Base-by-base conservation (phyloP, 92 coral and sea anemone genomes). In the Desmophyllum pertusum region DNA sequence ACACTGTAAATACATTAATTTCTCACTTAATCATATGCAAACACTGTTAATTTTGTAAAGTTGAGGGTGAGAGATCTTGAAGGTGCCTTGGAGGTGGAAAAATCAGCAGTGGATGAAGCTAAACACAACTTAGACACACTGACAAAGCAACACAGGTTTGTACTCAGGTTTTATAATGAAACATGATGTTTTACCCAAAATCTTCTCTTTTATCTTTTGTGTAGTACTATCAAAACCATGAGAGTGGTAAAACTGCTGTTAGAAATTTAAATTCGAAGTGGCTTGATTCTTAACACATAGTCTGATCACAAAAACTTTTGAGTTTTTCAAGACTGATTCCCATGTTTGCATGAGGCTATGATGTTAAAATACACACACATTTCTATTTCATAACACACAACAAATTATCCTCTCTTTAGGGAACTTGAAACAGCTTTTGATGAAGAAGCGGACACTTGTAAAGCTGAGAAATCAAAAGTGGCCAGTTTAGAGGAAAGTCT, bases 71-170 rank as follows among this genome's bases (percentile, higher is more conserved):
- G 99, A 31, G 99, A 96, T 75, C 90, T 96, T 57, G 99, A 96
- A 87, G 98, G 97, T 73, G 99, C 98, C 1, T 40, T 96, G 76
- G 99, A 94, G 73, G 97, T 95, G 14, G 98, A 94, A 74, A 96
- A 87, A 73, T 91, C 99, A 50, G 98, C 96, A 17, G 75, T 92
- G 48, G 92, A 89, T 31, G 99, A 96, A 83, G 98, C 92, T 19
- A 90, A 90, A 74, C 89, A 86, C 71, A 96, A 95, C 55, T 80
- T 96, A 89, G 99, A 94, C 36, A 80, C 79, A 6, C 80, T 94
- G 37, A 94, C 84, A 48, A 88, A 96, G 77, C 99, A 93, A 31
- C 93, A 92, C 88, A 91, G 99, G 99, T 96, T 33, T 17, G 87
- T 68, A 21, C 61, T 18, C 17, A 62, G 29, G 9, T 19, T 3